These are phyloP conservation scores for Chloropsis hardwickii DNA, from an alignment of 2,113 vertebrate genomes.

Conservation along the genomic window DNA sequence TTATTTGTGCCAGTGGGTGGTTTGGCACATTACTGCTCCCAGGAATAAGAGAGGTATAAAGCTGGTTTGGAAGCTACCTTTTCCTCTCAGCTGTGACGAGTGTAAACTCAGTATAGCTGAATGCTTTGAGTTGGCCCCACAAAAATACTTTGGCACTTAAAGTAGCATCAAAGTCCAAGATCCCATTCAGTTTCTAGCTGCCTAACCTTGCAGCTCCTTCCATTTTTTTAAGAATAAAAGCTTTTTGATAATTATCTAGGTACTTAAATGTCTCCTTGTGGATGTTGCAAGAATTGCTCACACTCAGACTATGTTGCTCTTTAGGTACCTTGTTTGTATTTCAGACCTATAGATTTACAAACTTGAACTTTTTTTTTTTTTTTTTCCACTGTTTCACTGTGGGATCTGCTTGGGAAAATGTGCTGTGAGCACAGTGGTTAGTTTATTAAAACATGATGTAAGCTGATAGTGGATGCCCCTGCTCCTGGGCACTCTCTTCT, in stretches of 20 bases:
- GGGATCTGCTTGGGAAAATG: neutral
- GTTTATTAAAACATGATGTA: neutral
- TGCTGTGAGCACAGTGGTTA: neutral
- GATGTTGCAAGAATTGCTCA: neutral
- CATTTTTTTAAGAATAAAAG: neutral
- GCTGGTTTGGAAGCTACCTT: slow-evolving; percentile 31
- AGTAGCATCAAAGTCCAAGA: neutral
- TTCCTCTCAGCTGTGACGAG: slow-evolving; percentile 42
- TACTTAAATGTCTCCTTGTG: neutral
- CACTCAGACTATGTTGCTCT: neutral
- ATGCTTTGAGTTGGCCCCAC: neutral
- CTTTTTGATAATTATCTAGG: neutral
- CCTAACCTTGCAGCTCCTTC: neutral
- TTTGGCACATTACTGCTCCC: slow-evolving; percentile 9
- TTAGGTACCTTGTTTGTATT: neutral
- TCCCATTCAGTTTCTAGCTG: neutral
- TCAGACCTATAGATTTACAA: neutral
- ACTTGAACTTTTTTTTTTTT: neutral
- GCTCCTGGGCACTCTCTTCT: neutral
- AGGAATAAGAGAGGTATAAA: slow-evolving; percentile 16
- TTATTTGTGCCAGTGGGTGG: slow-evolving; percentile 28
- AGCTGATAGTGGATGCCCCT: neutral
- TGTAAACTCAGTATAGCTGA: slow-evolving; percentile 33
- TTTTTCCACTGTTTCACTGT: neutral
- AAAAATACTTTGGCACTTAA: slow-evolving; percentile 13